Base-by-base conservation (phyloP, 2,797 vertebrate genomes). In the Chelon labrosus region DNA sequence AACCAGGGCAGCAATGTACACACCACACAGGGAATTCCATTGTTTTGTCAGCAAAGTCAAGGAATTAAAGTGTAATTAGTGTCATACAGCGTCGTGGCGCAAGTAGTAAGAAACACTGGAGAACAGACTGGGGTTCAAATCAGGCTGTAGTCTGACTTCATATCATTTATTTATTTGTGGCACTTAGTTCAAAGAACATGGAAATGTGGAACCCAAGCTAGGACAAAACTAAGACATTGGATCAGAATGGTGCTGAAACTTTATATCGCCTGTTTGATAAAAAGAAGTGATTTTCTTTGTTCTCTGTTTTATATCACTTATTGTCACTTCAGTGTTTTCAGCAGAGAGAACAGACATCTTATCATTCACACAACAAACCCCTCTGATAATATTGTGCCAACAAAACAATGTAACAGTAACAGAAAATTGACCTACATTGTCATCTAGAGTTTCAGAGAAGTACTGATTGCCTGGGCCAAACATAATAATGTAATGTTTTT, bases 401-500 rank as follows among this genome's bases (percentile, higher is more conserved):
- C 17, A 6, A 44, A 19, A 9, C 9, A 47, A n/a, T 19, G n/a
- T 10, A 8, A 8, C 46, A 19, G 17, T 47, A 9, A 19, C 17
- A 19, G 46, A 47, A 47, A 47, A 47, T 47, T 16, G 44, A 47
- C 4, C 46, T 0, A 19, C 9, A 10, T 10, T 10, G n/a, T 47
- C n/a, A 47, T 17, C 46, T 17, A 47, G 17, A 19, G 46, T 19
- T n/a, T 19, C n/a, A 47, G 46, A 47, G 46, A 8, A n/a, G n/a
- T 19, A 19, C 17, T 19, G 46, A 19, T 47, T 17, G 2, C 7
- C n/a, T 47, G n/a, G n/a, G 16, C 42, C 42, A 44, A 44, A 47
- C 46, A 56, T 50, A 60, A 42, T 25, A 62, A 56, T 25, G 9
- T n/a, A 51, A 46, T 65, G 56, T 61, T 69, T 55, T 47, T 69